phyloP scores from a whole-genome alignment of 2,888 invertebrate species.

The Lepidochitona cinerea region DNA sequence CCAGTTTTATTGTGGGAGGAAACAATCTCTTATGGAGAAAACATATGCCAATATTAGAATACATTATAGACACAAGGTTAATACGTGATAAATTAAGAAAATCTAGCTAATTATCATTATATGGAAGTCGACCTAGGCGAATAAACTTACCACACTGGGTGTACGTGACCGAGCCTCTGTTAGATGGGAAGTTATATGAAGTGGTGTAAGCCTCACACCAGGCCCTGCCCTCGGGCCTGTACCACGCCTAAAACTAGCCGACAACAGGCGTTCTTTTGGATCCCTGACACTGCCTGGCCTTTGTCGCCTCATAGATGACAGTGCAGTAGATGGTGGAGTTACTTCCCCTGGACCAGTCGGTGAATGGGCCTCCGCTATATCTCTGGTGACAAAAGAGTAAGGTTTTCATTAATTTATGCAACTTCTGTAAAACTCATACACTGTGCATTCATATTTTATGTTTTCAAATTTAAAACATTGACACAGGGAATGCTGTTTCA shows the following conservation, averaged over 20 bases:
- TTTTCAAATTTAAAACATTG: too few species aligned
- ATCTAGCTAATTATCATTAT: too few species aligned
- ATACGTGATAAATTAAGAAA: too few species aligned
- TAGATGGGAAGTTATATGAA: constrained; percentile 3
- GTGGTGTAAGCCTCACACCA: constrained; percentile 10
- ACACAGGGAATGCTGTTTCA: too few species aligned
- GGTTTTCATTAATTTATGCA: too few species aligned
- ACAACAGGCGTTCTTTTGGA: neutral
- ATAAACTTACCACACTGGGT: constrained; percentile 48
- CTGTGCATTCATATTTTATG: too few species aligned
- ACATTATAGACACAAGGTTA: neutral
- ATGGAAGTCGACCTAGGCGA: too few species aligned
- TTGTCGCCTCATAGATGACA: neutral
- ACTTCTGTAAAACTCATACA: too few species aligned
- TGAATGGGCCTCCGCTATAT: neutral
- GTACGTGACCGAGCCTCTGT: constrained; percentile 21
- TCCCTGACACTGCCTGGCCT: constrained; percentile 6
- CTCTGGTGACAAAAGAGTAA: too few species aligned
- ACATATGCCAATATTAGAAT: too few species aligned
- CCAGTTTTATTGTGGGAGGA: too few species aligned
- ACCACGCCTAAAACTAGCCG: neutral
- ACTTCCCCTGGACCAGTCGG: neutral
- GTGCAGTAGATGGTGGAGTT: neutral
- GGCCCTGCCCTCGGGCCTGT: neutral
- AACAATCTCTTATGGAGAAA: too few species aligned